A percentile compares a stretch with the other conserved stretches of the same genome.
These are phyloP conservation scores for Diploscapter pachys DNA, from an alignment of 1,140 invertebrate species.

Conservation along the genomic window DNA sequence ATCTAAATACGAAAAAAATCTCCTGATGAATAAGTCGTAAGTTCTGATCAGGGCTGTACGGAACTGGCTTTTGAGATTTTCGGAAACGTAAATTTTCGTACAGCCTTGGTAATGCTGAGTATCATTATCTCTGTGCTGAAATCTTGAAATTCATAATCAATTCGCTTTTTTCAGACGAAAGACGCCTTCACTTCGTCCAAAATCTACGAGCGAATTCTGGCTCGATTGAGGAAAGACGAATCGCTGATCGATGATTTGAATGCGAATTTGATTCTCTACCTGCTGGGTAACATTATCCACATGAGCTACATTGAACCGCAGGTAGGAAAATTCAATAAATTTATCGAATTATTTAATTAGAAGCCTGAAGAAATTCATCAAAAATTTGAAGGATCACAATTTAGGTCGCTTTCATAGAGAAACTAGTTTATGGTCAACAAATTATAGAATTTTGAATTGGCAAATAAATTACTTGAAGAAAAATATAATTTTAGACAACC, in stretches of 20 bases:
- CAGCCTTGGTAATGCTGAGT: no score
- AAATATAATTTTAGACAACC: neutral
- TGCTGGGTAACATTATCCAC: slow-evolving; percentile 10
- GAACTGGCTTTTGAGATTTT: no score
- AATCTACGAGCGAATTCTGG: neutral
- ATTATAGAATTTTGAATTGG: neutral
- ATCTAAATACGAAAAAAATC: no score
- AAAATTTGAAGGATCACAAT: neutral
- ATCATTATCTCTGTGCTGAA: no score
- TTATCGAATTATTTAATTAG: no score
- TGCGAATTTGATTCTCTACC: neutral
- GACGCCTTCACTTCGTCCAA: neutral
- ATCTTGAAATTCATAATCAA: neutral
- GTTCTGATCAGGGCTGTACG: no score
- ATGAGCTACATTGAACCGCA: slow-evolving; percentile 10
- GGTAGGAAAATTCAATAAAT: neutral
- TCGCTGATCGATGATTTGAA: neutral
- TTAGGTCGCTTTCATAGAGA: neutral
- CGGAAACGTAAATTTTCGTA: no score
- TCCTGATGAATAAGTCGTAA: no score
- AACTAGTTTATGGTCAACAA: neutral
- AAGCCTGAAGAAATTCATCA: no score
- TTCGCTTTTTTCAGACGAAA: slow-evolving; percentile 1
- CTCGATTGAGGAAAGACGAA: neutral
- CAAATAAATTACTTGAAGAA: no score